These are phyloP conservation scores for Pteromalus puparum DNA, from an alignment of 1,140 invertebrate genomes.

Conservation along the genomic window DNA sequence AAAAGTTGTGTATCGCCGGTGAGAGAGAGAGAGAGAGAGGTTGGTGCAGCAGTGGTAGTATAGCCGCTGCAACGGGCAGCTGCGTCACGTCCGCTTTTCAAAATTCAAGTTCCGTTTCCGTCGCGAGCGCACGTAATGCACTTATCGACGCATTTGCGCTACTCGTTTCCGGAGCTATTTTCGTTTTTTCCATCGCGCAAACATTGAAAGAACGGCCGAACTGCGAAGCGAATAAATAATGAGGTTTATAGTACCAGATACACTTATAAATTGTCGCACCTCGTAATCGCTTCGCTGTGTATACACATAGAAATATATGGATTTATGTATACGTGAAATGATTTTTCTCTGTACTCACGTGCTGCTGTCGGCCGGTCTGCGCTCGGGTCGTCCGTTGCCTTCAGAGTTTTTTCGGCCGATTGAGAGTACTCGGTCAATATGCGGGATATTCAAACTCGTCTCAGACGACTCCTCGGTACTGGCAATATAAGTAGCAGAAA, in stretches of 20 bases:
- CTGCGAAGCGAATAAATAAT: conserved; percentile 45
- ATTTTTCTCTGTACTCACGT: conserved; percentile 45
- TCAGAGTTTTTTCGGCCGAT: not conserved
- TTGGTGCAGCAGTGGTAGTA: not conserved
- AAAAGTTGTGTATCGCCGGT: not conserved
- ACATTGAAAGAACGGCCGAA: conserved; percentile 30
- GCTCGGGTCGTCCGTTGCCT: not conserved
- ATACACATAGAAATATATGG: not conserved
- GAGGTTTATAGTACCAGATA: conserved; percentile 9
- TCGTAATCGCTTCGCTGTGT: not conserved
- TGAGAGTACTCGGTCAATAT: not conserved
- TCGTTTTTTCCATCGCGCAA: conserved; percentile 29
- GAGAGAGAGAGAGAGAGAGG: not conserved
- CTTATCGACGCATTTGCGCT: conserved; percentile 46
- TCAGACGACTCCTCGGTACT: conserved; percentile 33
- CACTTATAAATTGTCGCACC: not conserved
- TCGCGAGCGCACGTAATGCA: conserved; percentile 44
- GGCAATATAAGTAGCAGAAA: not conserved
- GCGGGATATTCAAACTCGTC: conserved; percentile 6
- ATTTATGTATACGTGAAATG: not conserved
- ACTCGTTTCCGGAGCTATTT: conserved; percentile 47
- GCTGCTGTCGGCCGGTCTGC: not conserved
- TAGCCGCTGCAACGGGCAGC: conserved; percentile 24
- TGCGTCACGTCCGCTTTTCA: conserved; percentile 51
- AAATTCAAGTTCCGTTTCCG: conserved; percentile 52